Evolutionary conservation across 2,797 vertebrate genomes (phyloP).

Genomic region (Mionectes olivaceus): DNA sequence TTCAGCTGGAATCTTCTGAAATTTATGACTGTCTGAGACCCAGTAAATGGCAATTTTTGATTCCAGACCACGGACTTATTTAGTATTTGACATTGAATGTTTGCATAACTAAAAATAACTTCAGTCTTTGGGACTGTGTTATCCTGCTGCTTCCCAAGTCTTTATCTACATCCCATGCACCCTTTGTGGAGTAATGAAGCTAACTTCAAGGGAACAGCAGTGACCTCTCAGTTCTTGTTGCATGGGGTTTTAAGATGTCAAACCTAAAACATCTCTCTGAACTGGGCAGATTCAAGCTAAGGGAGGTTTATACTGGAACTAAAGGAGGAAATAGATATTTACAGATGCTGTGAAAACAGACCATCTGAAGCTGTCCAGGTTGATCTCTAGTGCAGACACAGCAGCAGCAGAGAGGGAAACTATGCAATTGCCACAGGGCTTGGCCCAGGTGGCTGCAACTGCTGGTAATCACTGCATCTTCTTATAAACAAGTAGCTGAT

Average conservation of each 20-base stretch:
- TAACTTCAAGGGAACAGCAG: background rate
- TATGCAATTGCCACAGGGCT: accelerated
- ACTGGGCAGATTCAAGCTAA: background rate
- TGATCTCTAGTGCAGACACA: background rate
- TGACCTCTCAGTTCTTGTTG: background rate
- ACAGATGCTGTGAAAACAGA: background rate
- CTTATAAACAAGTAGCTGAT: background rate
- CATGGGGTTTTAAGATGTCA: background rate
- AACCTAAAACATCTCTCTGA: background rate
- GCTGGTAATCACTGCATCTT: background rate
- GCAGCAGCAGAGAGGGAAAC: background rate
- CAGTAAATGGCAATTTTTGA: background rate
- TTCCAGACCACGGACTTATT: background rate
- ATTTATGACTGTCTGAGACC: background rate
- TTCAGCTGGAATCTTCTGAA: background rate
- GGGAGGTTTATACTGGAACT: background rate
- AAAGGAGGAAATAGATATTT: background rate
- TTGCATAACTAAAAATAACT: background rate
- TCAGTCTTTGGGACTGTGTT: background rate
- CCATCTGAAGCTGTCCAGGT: background rate
- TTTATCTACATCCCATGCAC: accelerated
- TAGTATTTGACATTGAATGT: background rate
- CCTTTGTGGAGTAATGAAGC: background rate
- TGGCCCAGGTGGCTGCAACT: background rate
- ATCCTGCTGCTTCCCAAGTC: background rate